Evolutionary conservation across 2,797 vertebrate genomes (phyloP), one percentile per base, ranked within the genome.

Genomic region (Spizella passerina): DNA sequence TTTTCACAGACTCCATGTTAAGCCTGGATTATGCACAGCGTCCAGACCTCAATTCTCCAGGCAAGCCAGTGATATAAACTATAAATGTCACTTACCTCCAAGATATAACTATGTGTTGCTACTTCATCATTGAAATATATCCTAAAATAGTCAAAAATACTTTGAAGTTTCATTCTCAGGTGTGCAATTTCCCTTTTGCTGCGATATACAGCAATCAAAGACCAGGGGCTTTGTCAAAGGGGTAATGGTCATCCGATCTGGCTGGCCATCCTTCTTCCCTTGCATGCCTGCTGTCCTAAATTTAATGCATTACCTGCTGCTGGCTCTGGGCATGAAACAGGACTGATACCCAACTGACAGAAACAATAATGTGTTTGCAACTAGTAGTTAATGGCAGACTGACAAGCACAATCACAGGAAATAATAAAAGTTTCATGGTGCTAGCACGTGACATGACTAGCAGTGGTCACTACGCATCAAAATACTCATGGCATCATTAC

Each of bases 391-490:
- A 90, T 65, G 56, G 52, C 1, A 88, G 61, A 85, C 64, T 72
- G 69, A 90, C 75, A 78, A 61, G 61, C 29, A 82, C 82, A 90
- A 90, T 85, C 92, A 69, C 61, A 71, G 88, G 81, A 96, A 96
- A 86, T 11, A 90, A 94, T 88, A 92, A 86, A 96, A 90, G 49
- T 92, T 89, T 88, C 91, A 82, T 18, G 59, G 60, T 22, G 7
- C 49, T 30, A 17, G 64, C 81, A 64, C 0, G 9, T 49, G 75
- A 92, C 0, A 0, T 8, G 53, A 73, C 63, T 23, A 15, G 23
- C 71, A 32, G 36, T 10, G 46, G 24, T 77, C 78, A 65, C 32
- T 56, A 14, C 0, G 0, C 10, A 56, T 10, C 16, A 5, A 39
- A 75, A 57, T 27, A 82, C 0, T 27, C 81, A 56, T 0, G 0